phyloP scores from a whole-genome alignment of 2,113 vertebrate species.

The Petaurus breviceps region DNA sequence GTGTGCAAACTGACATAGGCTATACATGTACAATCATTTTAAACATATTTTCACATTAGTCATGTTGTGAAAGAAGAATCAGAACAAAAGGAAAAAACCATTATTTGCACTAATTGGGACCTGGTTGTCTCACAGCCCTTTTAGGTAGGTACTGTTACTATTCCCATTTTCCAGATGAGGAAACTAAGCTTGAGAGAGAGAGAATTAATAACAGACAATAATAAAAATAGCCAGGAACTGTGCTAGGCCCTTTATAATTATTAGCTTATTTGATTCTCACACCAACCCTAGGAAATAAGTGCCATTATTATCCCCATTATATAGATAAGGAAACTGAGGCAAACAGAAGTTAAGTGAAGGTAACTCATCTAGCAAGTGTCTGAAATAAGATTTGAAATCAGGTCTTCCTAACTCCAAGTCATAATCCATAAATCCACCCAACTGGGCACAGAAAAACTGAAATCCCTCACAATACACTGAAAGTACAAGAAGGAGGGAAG shows the following conservation, averaged over 20 bases:
- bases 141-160: neutral
- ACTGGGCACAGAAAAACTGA: neutral
- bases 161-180: neutral
- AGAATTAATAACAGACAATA: neutral
- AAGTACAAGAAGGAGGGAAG: neutral
- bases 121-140: neutral
- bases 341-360: neutral
- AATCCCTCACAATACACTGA: neutral
- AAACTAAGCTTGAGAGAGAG: neutral
- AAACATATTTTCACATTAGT: too few species aligned
- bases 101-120: neutral
- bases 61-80: too few species aligned
- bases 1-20: too few species aligned
- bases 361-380: neutral
- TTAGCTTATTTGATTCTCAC: neutral
- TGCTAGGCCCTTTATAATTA: neutral
- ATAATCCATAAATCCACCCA: neutral
- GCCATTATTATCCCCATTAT: neutral
- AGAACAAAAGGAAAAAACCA: too few species aligned
- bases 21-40: too few species aligned
- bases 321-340: neutral
- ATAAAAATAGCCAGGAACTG: neutral
- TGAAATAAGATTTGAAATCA: neutral
- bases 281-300: neutral
- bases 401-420: neutral